Base-by-base conservation (phyloP, 2,888 invertebrate genomes). In the Drosophila lacicola region DNA sequence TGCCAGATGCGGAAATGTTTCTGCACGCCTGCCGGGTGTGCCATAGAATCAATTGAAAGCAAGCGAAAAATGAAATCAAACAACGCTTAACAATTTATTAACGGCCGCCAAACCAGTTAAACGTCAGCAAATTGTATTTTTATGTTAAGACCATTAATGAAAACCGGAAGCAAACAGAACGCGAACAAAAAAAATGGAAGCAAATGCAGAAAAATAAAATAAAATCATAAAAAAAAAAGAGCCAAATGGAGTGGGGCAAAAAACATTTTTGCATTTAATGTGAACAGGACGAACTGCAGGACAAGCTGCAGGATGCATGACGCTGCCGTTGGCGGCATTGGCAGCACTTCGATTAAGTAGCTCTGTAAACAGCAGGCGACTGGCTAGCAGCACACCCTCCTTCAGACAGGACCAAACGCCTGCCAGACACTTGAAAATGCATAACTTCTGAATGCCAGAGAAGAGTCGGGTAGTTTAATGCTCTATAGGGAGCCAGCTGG, bases 131-230 rank as follows among this genome's bases (percentile, higher is more conserved):
- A 84, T 86, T 86, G 83, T 84, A 86, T 84, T 84, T 83, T 86
- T 83, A 83, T 86, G 86, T 84, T 86, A 83, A 84, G 75, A 77
- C 83, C 86, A 83, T 86, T 84, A 84, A 84, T 83, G 81, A 86
- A 80, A 84, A 71, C 56, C 74, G 78, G 75, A 82, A 72, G 74
- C 80, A 80, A 78, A 80, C 80, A 78, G 69, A 77, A 64, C 25
- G 54, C 62, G 54, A 54, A 64, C 37, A 62, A 58, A 63, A 60
- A 58, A 53, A 58, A 39, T 33, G 17, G 8, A 42, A 45, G 42
- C 45, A 33, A 57, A 45, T 21, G 17, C 44, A 49, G 34, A 49
- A 47, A 68, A 42, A 41, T 25, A 41, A 54, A 65, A 69, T 51
- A 58, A 44, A 25, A 41, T 39, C 54, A 36, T 45, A 61, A 33